Conservation (phyloP, 2,113 vertebrate species). For the Podarcis cretensis region DNA sequence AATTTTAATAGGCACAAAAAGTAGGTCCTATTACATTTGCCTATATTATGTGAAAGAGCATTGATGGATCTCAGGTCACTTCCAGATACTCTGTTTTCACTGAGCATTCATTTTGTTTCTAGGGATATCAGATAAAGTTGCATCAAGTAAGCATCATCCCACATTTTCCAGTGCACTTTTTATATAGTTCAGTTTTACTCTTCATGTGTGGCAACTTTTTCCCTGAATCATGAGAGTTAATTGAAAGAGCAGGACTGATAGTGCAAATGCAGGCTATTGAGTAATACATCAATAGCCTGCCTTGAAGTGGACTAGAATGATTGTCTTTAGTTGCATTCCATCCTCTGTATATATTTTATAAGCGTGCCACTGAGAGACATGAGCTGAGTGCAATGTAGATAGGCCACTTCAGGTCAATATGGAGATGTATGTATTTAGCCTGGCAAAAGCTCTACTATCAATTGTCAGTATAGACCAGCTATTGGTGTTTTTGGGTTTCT, state of each 20-base stretch:
- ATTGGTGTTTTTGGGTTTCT: neutral
- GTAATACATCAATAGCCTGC: neutral
- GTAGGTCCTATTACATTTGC: neutral
- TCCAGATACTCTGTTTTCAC: too few relatives aligned
- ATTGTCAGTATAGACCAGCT: neutral
- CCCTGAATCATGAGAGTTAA: neutral
- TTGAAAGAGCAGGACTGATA: neutral
- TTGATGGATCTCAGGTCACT: neutral
- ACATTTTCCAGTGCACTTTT: too few relatives aligned
- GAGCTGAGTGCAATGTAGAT: neutral
- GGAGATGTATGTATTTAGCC: neutral
- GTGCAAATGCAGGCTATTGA: neutral
- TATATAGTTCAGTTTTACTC: neutral
- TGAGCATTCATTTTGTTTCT: too few relatives aligned
- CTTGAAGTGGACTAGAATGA: neutral
- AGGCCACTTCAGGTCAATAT: neutral
- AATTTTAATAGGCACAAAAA: neutral
- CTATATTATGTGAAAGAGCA: neutral
- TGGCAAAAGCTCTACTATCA: conserved; percentile 14
- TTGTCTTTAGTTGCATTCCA: neutral
- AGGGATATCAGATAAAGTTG: too few relatives aligned
- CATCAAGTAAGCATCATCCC: too few relatives aligned
- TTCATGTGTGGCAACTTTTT: neutral
- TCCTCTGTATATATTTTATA: fast-evolving
- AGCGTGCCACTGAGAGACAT: neutral